A percentile compares a stretch with the other conserved stretches of the same genome.
Conservation (phyloP, 1,140 invertebrate genomes). For the Gonatopus flavifemur region DNA sequence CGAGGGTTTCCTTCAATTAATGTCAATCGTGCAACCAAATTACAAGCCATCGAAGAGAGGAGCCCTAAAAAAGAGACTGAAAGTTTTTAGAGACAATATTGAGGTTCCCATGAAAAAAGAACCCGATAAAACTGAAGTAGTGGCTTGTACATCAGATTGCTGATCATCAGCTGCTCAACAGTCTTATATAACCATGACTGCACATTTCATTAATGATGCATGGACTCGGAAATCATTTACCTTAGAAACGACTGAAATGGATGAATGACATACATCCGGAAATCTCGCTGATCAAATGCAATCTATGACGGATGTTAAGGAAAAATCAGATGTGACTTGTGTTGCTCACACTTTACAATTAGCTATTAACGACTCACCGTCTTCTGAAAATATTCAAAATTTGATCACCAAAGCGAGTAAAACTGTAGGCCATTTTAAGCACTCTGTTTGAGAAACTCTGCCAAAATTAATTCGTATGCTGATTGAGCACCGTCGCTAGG, state of each 20-base stretch:
- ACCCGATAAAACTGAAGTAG: neutral
- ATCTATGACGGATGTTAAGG: neutral
- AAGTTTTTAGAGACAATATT: neutral
- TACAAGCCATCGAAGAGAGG: neutral
- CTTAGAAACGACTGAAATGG: constrained; percentile 7
- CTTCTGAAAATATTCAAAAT: neutral
- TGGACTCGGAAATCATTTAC: neutral
- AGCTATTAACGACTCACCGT: neutral
- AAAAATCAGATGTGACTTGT: neutral
- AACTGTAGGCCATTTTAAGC: constrained; percentile 24
- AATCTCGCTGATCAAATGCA: neutral
- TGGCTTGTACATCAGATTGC: neutral
- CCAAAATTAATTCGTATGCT: no score
- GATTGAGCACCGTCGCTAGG: no score
- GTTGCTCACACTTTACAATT: constrained; percentile 8
- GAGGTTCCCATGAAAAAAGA: no score
- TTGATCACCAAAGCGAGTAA: constrained; percentile 6
- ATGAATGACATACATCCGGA: constrained; percentile 5
- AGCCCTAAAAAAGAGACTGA: neutral
- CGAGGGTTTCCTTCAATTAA: neutral
- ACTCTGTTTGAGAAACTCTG: no score
- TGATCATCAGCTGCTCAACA: neutral
- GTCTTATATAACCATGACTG: neutral
- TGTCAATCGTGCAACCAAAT: neutral
- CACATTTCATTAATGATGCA: no score